Percentiles rank a stretch among this genome's conserved stretches.
Conservation (phyloP, 2,888 invertebrate genomes). For the Zonitis immaculata region DNA sequence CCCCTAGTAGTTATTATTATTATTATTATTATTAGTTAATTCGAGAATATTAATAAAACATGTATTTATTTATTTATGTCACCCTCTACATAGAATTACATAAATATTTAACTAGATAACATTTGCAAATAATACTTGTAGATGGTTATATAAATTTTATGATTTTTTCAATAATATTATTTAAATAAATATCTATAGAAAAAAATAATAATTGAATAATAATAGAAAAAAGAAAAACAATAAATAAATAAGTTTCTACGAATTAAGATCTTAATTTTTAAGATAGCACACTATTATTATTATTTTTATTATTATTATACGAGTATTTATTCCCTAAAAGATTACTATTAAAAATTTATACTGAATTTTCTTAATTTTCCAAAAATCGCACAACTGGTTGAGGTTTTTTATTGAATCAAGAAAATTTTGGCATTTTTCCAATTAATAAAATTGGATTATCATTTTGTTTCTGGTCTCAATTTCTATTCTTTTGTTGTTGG, state of each 20-base stretch:
- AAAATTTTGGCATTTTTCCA: background rate
- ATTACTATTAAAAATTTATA: too few relatives aligned
- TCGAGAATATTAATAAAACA: too few relatives aligned
- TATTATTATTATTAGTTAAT: too few relatives aligned
- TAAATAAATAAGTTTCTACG: background rate
- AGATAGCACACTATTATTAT: background rate
- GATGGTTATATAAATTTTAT: background rate
- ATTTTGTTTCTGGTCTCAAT: background rate
- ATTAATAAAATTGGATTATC: too few relatives aligned
- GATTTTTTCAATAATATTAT: background rate
- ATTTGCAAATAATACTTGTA: constrained; percentile 1
- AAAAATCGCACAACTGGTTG: too few relatives aligned
- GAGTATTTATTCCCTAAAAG: background rate
- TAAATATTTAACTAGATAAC: constrained; percentile 5
- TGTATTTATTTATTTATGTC: background rate
- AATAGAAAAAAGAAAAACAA: background rate
- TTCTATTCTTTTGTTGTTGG: constrained; percentile 31
- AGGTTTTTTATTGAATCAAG: constrained; percentile 6
- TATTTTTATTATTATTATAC: too few relatives aligned
- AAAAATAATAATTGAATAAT: too few relatives aligned
- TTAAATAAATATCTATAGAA: too few relatives aligned
- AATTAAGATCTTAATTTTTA: background rate
- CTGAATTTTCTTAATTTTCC: too few relatives aligned
- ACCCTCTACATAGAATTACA: constrained; percentile 8
- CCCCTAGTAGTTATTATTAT: too few relatives aligned